These are phyloP conservation scores for Chrysochloris asiatica DNA, from an alignment of 2,113 vertebrate species.

Conservation along the genomic window DNA sequence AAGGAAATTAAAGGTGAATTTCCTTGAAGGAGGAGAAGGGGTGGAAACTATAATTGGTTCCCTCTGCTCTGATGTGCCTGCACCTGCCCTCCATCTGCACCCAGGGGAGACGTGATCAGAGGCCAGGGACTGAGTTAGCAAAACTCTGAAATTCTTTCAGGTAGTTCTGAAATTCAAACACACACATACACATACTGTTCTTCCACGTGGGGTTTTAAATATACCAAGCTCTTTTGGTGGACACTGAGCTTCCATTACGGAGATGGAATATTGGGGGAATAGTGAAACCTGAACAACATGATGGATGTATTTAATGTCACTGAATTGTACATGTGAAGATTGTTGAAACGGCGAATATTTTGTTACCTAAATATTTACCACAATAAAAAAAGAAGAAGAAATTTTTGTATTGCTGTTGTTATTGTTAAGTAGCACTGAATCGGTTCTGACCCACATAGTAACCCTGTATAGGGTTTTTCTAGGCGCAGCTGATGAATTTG, in stretches of 20 bases:
- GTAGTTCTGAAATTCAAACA: not conserved
- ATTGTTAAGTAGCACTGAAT: too few relatives aligned
- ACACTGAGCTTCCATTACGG: not conserved
- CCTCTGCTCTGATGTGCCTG: slow-evolving; percentile 41
- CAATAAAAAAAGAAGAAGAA: not conserved
- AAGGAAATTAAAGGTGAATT: slow-evolving; percentile 59
- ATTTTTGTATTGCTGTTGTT: too few relatives aligned
- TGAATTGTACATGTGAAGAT: not conserved
- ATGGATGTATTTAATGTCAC: not conserved
- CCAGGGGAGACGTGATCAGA: not conserved
- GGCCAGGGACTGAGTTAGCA: not conserved
- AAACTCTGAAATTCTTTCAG: slow-evolving; percentile 21
- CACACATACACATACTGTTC: not conserved
- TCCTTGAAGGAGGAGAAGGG: slow-evolving; percentile 6
- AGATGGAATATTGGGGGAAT: not conserved
- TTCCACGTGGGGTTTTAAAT: not conserved
- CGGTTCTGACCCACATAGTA: too few relatives aligned
- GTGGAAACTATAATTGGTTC: not conserved
- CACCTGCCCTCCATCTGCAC: slow-evolving; percentile 45
- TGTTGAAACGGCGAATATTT: not conserved
- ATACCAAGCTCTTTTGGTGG: not conserved
- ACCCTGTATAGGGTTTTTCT: too few relatives aligned
- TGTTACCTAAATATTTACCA: not conserved
- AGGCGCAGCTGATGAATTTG: too few relatives aligned
- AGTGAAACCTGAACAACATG: not conserved